Evolutionary conservation across 2,797 vertebrate species (phyloP).

Genomic region (Catamblyrhynchus diadema): DNA sequence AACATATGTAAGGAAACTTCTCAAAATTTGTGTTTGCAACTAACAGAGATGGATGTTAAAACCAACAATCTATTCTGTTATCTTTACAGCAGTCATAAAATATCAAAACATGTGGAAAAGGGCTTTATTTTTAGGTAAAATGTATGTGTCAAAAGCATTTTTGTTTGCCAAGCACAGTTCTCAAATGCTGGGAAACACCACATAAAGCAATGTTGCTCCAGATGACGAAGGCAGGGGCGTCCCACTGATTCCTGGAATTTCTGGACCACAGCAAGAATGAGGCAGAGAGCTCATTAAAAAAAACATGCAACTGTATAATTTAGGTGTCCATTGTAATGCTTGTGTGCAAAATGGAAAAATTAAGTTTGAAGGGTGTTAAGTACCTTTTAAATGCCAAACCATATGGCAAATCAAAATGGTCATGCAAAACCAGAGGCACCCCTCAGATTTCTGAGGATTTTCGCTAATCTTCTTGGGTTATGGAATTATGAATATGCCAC

Average conservation of each 20-base stretch:
- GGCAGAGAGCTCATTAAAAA: neutral
- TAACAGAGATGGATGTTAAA: neutral
- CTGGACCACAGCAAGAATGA: neutral
- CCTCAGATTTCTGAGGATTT: neutral
- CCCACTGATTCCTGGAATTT: neutral
- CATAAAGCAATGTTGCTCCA: neutral
- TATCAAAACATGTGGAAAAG: neutral
- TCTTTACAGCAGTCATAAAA: neutral
- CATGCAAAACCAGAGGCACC: neutral
- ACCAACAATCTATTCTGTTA: neutral
- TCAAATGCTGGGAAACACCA: neutral
- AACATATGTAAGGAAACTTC: neutral
- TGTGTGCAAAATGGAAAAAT: neutral
- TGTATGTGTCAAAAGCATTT: neutral
- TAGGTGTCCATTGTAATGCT: neutral
- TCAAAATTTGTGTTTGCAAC: neutral
- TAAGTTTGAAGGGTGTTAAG: neutral
- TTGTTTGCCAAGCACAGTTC: neutral
- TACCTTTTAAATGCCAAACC: neutral
- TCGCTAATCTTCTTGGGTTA: neutral
- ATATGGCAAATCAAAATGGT: neutral
- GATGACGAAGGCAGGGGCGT: fast-evolving
- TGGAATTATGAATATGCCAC: neutral
- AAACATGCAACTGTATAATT: neutral
- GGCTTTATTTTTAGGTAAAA: neutral